phyloP scores from a whole-genome alignment of 2,113 vertebrate species.

The Rousettus leschenaultii region DNA sequence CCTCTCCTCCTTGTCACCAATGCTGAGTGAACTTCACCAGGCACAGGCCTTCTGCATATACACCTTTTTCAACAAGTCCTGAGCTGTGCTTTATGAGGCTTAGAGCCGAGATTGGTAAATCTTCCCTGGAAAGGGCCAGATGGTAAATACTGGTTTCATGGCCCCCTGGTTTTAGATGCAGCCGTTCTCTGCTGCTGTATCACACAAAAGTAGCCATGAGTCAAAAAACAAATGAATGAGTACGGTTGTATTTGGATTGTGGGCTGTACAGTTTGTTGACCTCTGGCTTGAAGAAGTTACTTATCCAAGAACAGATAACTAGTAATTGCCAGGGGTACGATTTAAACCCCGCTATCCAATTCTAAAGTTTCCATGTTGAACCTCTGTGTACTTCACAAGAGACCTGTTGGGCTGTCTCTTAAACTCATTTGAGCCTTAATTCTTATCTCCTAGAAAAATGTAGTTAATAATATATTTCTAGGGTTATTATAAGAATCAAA shows the following conservation, averaged over 20 bases:
- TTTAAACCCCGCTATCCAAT: not conserved
- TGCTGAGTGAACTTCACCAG: not conserved
- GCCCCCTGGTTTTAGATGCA: not conserved
- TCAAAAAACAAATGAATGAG: rapidly evolving
- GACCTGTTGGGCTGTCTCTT: not conserved
- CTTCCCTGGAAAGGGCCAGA: not conserved
- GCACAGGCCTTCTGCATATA: not conserved
- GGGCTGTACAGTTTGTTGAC: not conserved
- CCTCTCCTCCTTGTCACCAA: not conserved
- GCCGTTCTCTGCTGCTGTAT: not conserved
- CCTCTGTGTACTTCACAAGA: not conserved
- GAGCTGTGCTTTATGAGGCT: not conserved
- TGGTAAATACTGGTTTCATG: not conserved
- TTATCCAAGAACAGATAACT: not conserved
- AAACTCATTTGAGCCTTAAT: not conserved
- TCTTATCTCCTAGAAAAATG: not conserved
- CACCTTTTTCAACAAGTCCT: too few species aligned
- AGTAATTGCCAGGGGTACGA: not conserved
- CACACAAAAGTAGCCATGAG: not conserved
- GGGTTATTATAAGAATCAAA: not conserved
- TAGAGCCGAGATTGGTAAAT: not conserved
- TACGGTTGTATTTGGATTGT: not conserved
- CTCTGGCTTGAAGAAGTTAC: not conserved
- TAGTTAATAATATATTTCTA: not conserved
- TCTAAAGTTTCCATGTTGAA: not conserved